Conservation (phyloP, 2,113 vertebrate species). For the Nycticorax nycticorax region DNA sequence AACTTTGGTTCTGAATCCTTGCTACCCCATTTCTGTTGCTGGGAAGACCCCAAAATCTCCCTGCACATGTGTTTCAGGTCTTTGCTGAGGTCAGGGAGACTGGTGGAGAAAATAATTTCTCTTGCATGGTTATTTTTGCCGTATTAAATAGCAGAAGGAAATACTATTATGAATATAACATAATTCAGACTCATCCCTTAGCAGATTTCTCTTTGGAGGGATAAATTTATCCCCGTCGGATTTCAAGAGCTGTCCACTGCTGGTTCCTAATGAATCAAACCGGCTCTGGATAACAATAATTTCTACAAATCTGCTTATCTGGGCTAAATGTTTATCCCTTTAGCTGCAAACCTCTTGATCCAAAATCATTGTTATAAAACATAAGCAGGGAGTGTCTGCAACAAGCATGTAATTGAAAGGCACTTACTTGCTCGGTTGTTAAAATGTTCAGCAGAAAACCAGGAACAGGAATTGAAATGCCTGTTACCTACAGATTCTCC, state of each 20-base stretch:
- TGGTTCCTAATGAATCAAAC: conserved; percentile 36
- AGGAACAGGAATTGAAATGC: neutral
- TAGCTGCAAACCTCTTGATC: conserved; percentile 44
- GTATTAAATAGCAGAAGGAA: neutral
- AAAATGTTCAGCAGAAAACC: neutral
- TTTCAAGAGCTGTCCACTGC: conserved; percentile 30
- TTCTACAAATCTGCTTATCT: conserved; percentile 60
- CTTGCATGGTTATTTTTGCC: neutral
- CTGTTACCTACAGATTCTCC: neutral
- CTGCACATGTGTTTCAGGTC: neutral
- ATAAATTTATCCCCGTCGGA: conserved; percentile 49
- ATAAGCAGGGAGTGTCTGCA: conserved; percentile 17
- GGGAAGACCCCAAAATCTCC: neutral
- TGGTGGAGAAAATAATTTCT: neutral
- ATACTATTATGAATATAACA: neutral
- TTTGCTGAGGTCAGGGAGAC: neutral
- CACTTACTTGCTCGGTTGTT: conserved; percentile 24
- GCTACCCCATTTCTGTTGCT: neutral
- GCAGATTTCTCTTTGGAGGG: conserved; percentile 35
- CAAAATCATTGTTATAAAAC: neutral
- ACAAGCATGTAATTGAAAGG: conserved; percentile 45
- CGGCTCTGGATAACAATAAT: conserved; percentile 41
- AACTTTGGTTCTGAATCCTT: neutral
- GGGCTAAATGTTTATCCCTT: conserved; percentile 50
- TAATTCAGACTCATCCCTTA: conserved; percentile 25